Evolutionary conservation across 1,140 invertebrate species (phyloP).

Genomic region (Pentalonia nigronervosa): DNA sequence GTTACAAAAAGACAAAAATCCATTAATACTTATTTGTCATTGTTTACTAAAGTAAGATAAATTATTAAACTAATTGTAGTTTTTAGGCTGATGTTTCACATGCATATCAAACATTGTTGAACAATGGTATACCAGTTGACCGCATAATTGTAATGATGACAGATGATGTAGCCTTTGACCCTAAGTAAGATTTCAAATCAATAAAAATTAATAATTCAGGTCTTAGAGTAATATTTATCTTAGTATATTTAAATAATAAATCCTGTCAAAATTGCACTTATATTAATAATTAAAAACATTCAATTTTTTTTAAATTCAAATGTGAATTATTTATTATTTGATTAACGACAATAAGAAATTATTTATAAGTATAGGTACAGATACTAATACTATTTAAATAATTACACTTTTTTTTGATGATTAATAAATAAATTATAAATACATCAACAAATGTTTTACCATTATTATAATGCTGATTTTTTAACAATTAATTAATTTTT

Average conservation of each 20-base stretch:
- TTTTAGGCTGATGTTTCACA: conserved; percentile 71
- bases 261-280: background rate
- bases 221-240: background rate
- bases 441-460: too few species aligned
- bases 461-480: too few species aligned
- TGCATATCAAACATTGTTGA: conserved; percentile 70
- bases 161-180: conserved; percentile 71
- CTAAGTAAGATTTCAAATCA: conserved; percentile 63
- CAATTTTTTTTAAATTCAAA: too few species aligned
- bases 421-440: too few species aligned
- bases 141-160: conserved; percentile 73
- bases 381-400: too few species aligned
- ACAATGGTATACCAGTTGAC: conserved; percentile 68
- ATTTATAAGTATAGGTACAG: too few species aligned
- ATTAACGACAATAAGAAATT: too few species aligned
- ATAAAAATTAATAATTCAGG: background rate
- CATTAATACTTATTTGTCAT: background rate
- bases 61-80: background rate
- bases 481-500: too few species aligned
- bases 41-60: background rate
- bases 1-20: background rate
- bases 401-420: too few species aligned
- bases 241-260: background rate
- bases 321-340: too few species aligned
- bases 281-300: background rate